Evolutionary conservation across 2,113 vertebrate genomes (phyloP).

Genomic region (Passer montanus): DNA sequence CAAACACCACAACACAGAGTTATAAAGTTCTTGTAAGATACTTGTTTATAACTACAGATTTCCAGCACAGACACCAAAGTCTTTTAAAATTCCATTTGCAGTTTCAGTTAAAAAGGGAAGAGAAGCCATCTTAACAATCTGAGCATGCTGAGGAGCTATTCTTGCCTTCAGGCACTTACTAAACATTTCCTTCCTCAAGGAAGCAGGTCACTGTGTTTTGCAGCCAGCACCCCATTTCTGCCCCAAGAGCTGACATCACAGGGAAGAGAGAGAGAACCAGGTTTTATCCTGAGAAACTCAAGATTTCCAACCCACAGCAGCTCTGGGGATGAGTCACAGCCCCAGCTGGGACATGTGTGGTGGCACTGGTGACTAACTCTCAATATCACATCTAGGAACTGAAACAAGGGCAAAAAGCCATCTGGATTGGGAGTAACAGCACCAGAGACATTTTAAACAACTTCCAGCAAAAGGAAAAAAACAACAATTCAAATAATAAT

Average conservation of each 20-base stretch:
- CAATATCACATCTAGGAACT: conserved; percentile 51
- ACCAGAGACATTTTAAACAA: conserved; percentile 66
- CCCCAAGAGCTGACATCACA: neutral
- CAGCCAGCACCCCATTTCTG: neutral
- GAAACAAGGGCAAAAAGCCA: conserved; percentile 67
- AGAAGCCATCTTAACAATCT: neutral
- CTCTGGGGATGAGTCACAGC: conserved; percentile 42
- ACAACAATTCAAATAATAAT: neutral
- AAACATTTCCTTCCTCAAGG: conserved; percentile 33
- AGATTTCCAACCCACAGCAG: neutral
- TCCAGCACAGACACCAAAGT: neutral
- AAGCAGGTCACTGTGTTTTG: neutral
- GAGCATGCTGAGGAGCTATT: neutral
- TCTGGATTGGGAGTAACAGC: conserved; percentile 56
- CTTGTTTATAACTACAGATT: neutral
- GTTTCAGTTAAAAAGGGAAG: neutral
- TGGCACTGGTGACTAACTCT: conserved; percentile 47
- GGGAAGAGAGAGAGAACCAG: neutral
- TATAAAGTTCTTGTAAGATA: neutral
- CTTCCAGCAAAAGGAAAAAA: conserved; percentile 53
- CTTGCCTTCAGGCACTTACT: neutral
- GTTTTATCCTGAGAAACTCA: neutral
- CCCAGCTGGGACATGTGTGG: neutral
- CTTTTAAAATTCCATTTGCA: neutral
- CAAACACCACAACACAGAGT: neutral